Evolutionary conservation across 2,888 invertebrate species (phyloP), one percentile per base, ranked within the genome.

Genomic region (Synergus japonicus): DNA sequence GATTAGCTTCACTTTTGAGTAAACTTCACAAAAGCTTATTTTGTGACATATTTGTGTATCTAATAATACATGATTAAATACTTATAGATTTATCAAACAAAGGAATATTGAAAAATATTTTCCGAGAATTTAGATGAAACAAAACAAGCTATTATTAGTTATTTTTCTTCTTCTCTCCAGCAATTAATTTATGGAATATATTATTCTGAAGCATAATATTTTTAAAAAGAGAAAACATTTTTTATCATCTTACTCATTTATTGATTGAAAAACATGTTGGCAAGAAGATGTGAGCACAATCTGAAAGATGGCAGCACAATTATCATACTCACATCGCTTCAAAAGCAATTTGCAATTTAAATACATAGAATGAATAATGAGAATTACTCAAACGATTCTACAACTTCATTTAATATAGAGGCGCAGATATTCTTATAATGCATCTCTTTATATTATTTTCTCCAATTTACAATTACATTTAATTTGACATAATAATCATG

Each of bases 241-340:
- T 10, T 29, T 63, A 63, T 22, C 60, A 29, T 29, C 60, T 12
- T 63, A 63, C 13, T 63, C 12, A 37, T 37, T 5, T 7, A 63
- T 5, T 29, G 10, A 63, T 29, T 63, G 13, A 63, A 63, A 29
- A n/a, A 37, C 41, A 4, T 41, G 10, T 5, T 73, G 54, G 49
- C n/a, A 29, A 37, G 54, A 54, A n/a, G 73, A 73, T 73, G n/a
- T 54, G 9, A n/a, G 12, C 54, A 10, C 7, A 37, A n/a, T 29
- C 73, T 73, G 7, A 49, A 54, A 73, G 73, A 73, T 73, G 73
- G 54, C 73, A 73, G 73, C 73, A 73, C 73, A 5, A 37, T 15
- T 73, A 73, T 54, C 37, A 73, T 54, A n/a, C 15, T 37, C 49
- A 54, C 54, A 54, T 49, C n/a, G 18, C n/a, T 41, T 29, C n/a